Conservation (phyloP, 2,888 invertebrate species). For the Nomada flava region DNA sequence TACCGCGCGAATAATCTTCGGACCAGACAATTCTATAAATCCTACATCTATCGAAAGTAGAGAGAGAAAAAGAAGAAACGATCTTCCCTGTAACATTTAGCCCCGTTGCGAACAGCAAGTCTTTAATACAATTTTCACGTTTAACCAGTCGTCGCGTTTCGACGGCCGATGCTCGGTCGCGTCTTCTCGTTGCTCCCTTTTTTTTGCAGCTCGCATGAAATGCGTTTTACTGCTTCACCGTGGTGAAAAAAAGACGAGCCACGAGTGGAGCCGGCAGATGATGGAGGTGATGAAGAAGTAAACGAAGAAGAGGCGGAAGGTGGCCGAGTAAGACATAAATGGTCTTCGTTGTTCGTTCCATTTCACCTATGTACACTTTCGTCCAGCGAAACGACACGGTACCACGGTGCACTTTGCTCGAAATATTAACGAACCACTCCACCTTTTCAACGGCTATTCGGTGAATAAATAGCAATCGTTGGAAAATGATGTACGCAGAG, state of each 20-base stretch:
- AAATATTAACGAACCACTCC: not conserved
- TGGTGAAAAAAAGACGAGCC: conserved; percentile 59
- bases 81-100: not conserved
- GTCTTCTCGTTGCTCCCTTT: conserved; percentile 50
- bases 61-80: not conserved
- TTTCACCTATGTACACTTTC: conserved; percentile 38
- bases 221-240: conserved; percentile 70
- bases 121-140: conserved; percentile 62
- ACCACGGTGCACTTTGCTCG: not conserved
- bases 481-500: not conserved
- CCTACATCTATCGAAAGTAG: too few species aligned
- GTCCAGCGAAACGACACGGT: not conserved
- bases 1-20: too few species aligned
- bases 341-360: conserved; percentile 54
- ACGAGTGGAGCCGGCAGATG: conserved; percentile 60
- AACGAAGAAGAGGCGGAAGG: conserved; percentile 67
- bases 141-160: conserved; percentile 59
- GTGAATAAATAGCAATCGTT: not conserved
- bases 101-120: not conserved
- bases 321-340: conserved; percentile 69
- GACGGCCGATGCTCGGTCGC: conserved; percentile 40
- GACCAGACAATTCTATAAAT: too few species aligned
- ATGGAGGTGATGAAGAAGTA: conserved; percentile 72
- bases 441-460: not conserved
- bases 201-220: conserved; percentile 64